Percentiles rank a stretch among this genome's conserved stretches.
These are phyloP conservation scores for Rhadinocentrus ornatus DNA, from an alignment of 2,797 vertebrate species.

Conservation along the genomic window DNA sequence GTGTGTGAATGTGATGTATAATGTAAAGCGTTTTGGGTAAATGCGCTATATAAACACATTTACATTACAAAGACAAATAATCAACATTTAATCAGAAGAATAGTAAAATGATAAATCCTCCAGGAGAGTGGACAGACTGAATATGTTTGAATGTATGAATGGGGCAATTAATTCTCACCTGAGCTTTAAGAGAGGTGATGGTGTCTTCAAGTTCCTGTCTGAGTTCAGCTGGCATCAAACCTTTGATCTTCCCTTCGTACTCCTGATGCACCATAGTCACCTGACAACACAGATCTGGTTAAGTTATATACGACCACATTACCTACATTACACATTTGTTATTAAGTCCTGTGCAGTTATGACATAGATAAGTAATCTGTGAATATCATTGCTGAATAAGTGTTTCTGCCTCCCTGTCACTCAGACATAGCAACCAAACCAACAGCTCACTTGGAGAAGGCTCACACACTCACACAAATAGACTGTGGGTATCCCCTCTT, in stretches of 20 bases:
- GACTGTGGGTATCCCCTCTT: constrained; percentile 70
- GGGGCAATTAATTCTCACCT: constrained; percentile 81
- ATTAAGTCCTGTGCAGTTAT: background rate
- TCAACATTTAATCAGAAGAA: too few relatives aligned
- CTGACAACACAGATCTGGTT: constrained; percentile 73
- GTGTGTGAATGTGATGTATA: too few relatives aligned
- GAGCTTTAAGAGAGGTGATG: constrained; percentile 92
- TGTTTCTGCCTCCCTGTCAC: constrained; percentile 12
- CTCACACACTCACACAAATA: constrained; percentile 5
- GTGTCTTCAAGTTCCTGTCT: constrained; percentile 93
- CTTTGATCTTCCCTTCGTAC: constrained; percentile 90
- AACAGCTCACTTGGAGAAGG: constrained; percentile 34
- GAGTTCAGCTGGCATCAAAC: constrained; percentile 90
- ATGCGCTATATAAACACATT: too few relatives aligned
- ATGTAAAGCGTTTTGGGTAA: too few relatives aligned
- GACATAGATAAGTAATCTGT: constrained; percentile 1
- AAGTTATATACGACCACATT: background rate
- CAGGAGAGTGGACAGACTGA: background rate
- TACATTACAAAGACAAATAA: too few relatives aligned
- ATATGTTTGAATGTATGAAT: background rate
- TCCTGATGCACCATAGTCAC: constrained; percentile 87
- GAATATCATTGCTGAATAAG: constrained; percentile 28
- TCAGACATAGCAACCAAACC: constrained; percentile 26
- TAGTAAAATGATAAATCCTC: background rate
- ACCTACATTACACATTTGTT: background rate